Evolutionary conservation across 2,113 vertebrate species (phyloP).

Genomic region (Rhinogobius similis): DNA sequence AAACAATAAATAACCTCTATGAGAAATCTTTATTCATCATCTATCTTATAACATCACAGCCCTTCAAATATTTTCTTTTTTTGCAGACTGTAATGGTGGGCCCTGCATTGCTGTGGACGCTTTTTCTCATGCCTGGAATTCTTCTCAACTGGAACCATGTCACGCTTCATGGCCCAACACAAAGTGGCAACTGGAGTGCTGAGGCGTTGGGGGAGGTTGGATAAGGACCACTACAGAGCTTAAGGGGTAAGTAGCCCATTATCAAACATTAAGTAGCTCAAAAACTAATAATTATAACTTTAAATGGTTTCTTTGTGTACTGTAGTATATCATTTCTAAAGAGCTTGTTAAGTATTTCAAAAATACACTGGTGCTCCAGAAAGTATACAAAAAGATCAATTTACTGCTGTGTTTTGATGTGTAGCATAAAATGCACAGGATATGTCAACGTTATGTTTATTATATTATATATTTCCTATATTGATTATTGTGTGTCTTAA

Average conservation of each 20-base stretch:
- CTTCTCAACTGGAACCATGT: not conserved
- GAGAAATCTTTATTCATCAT: not conserved
- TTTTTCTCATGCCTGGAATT: not conserved
- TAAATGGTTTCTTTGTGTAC: not conserved
- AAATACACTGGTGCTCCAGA: not conserved
- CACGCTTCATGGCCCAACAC: not conserved
- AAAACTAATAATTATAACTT: slow-evolving; percentile 7
- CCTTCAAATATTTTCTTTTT: not conserved
- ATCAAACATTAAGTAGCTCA: slow-evolving; percentile 5
- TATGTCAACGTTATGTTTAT: no score
- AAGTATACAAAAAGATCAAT: not conserved
- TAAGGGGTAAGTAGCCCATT: slow-evolving; percentile 15
- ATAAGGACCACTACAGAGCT: not conserved
- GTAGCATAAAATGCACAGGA: no score
- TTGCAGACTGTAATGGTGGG: not conserved
- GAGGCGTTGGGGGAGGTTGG: slow-evolving; percentile 3
- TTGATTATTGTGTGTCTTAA: no score
- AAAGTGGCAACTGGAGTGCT: not conserved
- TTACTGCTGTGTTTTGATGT: no score
- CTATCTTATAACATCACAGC: not conserved
- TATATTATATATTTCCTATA: no score
- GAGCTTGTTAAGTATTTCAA: not conserved
- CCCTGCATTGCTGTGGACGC: not conserved
- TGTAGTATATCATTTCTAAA: not conserved
- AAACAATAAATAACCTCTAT: not conserved